Conservation (phyloP, 1,140 invertebrate genomes). For the Ceratosolen solmsi region DNA sequence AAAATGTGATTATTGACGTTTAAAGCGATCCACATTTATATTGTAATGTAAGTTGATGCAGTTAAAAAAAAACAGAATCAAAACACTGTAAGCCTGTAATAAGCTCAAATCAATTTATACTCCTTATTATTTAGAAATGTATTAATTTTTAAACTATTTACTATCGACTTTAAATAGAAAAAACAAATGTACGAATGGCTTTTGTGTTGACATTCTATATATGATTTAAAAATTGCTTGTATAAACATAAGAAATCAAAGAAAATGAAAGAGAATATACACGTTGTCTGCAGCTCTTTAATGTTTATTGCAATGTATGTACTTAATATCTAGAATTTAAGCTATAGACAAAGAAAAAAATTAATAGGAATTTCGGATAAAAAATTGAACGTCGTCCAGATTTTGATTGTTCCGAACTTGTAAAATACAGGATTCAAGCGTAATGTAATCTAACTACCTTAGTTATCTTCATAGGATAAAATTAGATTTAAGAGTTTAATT, state of each 20-base stretch:
- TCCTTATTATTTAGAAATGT: not conserved
- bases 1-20: not conserved
- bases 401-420: conserved; percentile 54
- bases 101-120: not conserved
- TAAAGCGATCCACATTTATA: not conserved
- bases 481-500: conserved; percentile 51
- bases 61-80: not conserved
- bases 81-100: not conserved
- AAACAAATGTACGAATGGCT: not conserved
- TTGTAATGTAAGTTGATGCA: not conserved
- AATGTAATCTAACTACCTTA: conserved; percentile 60
- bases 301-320: conserved; percentile 52
- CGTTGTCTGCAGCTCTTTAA: conserved; percentile 35
- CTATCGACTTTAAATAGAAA: too few relatives aligned
- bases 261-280: conserved; percentile 21
- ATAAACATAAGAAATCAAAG: conserved; percentile 16
- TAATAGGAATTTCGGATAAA: not conserved
- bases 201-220: too few relatives aligned
- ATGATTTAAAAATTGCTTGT: conserved; percentile 41
- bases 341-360: not conserved
- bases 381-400: conserved; percentile 33
- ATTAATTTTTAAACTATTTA: too few relatives aligned
- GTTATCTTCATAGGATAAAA: conserved; percentile 59
- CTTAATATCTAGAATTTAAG: conserved; percentile 35
- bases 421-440: conserved; percentile 61